phyloP scores from a whole-genome alignment of 2,113 vertebrate species.

The Scartelaos histophorus region DNA sequence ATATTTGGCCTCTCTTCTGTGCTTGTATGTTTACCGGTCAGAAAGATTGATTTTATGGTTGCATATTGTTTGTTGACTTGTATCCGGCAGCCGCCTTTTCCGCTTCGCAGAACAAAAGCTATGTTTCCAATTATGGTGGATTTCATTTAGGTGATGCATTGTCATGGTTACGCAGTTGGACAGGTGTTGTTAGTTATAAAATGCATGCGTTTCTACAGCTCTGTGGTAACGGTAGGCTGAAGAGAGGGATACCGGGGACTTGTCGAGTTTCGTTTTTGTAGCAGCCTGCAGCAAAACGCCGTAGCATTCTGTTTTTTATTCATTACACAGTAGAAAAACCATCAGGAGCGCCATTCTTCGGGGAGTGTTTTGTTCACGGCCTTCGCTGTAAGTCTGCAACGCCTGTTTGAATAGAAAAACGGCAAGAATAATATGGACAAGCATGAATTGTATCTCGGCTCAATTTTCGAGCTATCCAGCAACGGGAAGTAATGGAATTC shows the following conservation, averaged over 20 bases:
- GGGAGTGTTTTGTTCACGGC: conserved; percentile 65
- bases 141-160: conserved; percentile 69
- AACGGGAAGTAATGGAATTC: conserved; percentile 12
- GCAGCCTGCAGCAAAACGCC: conserved; percentile 45
- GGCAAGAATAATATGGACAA: conserved; percentile 30
- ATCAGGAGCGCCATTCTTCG: conserved; percentile 54
- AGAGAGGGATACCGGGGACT: conserved; percentile 16
- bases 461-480: conserved; percentile 13
- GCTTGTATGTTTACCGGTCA: conserved; percentile 32
- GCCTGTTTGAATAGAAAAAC: conserved; percentile 55
- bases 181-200: conserved; percentile 62
- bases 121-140: conserved; percentile 57
- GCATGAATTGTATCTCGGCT: conserved; percentile 15
- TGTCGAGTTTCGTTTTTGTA: conserved; percentile 37
- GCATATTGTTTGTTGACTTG: conserved; percentile 59
- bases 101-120: conserved; percentile 59
- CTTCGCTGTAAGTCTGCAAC: conserved; percentile 42
- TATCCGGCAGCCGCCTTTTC: conserved; percentile 43
- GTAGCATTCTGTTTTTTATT: conserved; percentile 61
- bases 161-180: conserved; percentile 53
- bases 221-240: background rate
- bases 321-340: conserved; percentile 66
- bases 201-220: conserved; percentile 24
- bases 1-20: conserved; percentile 1
- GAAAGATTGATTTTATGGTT: conserved; percentile 39